Evolutionary conservation across 2,888 invertebrate genomes (phyloP).

Genomic region (Argynnis bischoffii): DNA sequence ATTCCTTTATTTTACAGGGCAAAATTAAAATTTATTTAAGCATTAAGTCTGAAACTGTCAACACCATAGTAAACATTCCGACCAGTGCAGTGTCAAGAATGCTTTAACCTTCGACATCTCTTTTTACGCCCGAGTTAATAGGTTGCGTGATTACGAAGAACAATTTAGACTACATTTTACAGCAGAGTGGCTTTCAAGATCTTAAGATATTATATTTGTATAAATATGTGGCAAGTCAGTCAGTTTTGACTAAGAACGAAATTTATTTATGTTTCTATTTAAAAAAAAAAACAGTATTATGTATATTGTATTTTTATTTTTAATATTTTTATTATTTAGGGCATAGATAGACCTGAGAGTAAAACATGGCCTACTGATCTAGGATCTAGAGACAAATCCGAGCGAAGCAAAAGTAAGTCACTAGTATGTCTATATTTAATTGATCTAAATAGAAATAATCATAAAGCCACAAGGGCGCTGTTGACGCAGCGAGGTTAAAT

Average conservation of each 20-base stretch:
- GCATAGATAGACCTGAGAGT: no score
- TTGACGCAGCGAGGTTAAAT: slow-evolving; percentile 71
- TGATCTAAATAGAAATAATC: slow-evolving; percentile 6
- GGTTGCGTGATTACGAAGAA: slow-evolving; percentile 6
- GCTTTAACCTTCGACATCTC: slow-evolving; percentile 13
- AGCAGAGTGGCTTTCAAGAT: slow-evolving; percentile 5
- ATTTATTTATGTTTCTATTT: no score
- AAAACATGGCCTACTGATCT: no score
- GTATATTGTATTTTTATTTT: no score
- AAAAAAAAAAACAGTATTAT: no score
- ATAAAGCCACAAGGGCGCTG: slow-evolving; percentile 23
- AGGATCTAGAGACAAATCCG: no score
- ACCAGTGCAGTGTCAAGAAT: slow-evolving; percentile 9
- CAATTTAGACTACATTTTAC: slow-evolving; percentile 12
- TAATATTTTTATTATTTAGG: no score
- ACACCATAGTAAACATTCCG: slow-evolving; percentile 6
- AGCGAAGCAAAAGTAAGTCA: neutral
- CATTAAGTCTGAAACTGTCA: slow-evolving; percentile 1
- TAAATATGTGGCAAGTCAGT: neutral
- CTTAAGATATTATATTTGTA: neutral
- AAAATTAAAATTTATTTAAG: no score
- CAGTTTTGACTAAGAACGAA: neutral
- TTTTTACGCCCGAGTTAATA: slow-evolving; percentile 11
- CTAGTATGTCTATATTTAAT: neutral
- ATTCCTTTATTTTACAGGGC: no score